Percentiles rank a stretch among this genome's conserved stretches.
Conservation (phyloP, 2,888 invertebrate genomes). For the Drosophila prolongata region DNA sequence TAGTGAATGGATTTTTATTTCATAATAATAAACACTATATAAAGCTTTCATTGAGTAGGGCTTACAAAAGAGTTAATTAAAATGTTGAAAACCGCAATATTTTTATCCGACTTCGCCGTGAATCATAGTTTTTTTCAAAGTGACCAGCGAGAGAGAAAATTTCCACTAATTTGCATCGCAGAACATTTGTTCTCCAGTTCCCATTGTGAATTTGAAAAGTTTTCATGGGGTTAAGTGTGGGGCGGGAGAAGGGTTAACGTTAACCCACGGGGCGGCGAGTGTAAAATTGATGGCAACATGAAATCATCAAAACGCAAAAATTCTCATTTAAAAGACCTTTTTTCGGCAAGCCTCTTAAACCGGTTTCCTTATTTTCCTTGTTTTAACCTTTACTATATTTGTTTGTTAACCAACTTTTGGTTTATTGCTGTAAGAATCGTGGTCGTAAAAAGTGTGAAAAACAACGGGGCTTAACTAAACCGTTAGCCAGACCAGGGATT, state of each 20-base stretch:
- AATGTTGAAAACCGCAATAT: conserved; percentile 7
- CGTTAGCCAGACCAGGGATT: conserved; percentile 3
- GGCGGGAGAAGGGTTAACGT: conserved; percentile 7
- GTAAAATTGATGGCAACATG: conserved; percentile 46
- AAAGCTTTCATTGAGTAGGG: not conserved
- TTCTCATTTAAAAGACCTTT: conserved; percentile 45
- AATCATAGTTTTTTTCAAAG: conserved; percentile 14
- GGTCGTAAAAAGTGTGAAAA: not conserved
- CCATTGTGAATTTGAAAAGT: conserved; percentile 19
- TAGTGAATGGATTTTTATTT: not conserved
- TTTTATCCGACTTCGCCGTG: conserved; percentile 1
- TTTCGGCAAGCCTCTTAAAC: conserved; percentile 15
- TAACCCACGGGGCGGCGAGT: conserved; percentile 12
- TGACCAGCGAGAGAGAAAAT: conserved; percentile 9
- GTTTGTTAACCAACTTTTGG: conserved; percentile 10
- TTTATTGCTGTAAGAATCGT: conserved; percentile 12
- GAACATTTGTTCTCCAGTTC: conserved; percentile 25
- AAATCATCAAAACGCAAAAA: conserved; percentile 64
- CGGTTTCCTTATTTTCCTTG: conserved; percentile 21
- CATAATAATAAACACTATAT: not conserved
- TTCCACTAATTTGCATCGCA: conserved; percentile 31
- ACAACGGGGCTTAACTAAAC: not conserved
- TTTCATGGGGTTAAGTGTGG: conserved; percentile 3
- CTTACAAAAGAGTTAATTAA: conserved; percentile 12
- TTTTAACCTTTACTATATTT: conserved; percentile 8